A percentile compares a stretch with the other conserved stretches of the same genome.
phyloP scores from a whole-genome alignment of 2,888 invertebrate species.

The Trichopria drosophilae region DNA sequence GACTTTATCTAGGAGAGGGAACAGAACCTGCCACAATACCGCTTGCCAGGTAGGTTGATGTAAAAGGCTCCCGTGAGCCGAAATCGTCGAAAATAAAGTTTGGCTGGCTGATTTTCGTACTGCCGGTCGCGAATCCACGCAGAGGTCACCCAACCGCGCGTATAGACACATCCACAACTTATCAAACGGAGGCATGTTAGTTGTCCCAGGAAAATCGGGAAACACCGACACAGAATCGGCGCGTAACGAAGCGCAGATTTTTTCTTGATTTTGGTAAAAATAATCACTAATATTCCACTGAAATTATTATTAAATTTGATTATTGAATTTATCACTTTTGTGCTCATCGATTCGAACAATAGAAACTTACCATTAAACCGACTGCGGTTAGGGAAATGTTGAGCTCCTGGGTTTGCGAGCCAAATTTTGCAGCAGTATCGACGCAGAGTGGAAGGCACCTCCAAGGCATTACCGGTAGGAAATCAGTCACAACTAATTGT shows the following conservation, averaged over 20 bases:
- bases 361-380: conserved; percentile 79
- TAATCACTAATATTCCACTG: conserved; percentile 99
- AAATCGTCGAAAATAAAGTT: conserved; percentile 95
- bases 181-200: conserved; percentile 86
- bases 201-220: conserved; percentile 81
- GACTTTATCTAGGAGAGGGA: conserved; percentile 93
- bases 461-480: conserved; percentile 87
- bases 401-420: conserved; percentile 92
- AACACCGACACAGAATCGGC: conserved; percentile 73
- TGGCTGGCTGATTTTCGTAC: conserved; percentile 96
- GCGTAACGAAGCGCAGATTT: conserved; percentile 72
- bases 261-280: conserved; percentile 91
- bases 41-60: conserved; percentile 91
- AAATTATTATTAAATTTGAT: conserved; percentile 42
- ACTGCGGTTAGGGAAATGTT: conserved; percentile 97
- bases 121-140: conserved; percentile 93
- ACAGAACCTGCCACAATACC: conserved; percentile 91
- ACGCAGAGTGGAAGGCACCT: conserved; percentile 85
- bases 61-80: conserved; percentile 89
- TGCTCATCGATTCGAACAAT: neutral
- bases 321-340: neutral
- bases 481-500: conserved; percentile 92
- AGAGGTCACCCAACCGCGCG: conserved; percentile 82
- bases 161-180: conserved; percentile 96
- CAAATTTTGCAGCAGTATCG: conserved; percentile 93